These are phyloP conservation scores for Tachina fera DNA, from an alignment of 2,888 invertebrate species.

Conservation along the genomic window DNA sequence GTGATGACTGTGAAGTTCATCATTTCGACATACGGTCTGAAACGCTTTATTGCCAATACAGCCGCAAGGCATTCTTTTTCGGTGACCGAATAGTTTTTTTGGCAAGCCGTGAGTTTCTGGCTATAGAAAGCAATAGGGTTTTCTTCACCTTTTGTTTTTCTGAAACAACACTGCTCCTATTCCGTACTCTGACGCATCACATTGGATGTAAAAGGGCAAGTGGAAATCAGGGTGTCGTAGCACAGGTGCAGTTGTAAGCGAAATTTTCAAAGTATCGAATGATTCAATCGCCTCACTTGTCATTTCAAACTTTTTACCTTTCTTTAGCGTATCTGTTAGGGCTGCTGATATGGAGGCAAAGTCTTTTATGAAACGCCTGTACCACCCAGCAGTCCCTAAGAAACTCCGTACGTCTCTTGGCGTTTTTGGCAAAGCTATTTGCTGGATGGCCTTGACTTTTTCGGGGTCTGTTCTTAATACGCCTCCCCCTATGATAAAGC, in stretches of 20 bases:
- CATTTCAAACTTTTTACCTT: background rate
- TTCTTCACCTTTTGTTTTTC: background rate
- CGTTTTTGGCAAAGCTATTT: conserved; percentile 41
- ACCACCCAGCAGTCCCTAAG: conserved; percentile 14
- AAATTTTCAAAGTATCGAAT: background rate
- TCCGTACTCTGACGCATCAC: background rate
- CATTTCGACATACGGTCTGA: conserved; percentile 5
- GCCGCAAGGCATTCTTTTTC: background rate
- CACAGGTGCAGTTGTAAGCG: background rate
- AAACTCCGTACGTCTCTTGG: conserved; percentile 63
- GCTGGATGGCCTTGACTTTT: conserved; percentile 1
- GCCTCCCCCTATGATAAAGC: conserved; percentile 54
- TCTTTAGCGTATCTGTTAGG: background rate
- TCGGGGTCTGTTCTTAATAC: conserved; percentile 2
- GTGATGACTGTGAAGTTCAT: no score
- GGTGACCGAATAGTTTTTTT: background rate
- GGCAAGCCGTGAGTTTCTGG: background rate
- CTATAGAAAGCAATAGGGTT: background rate
- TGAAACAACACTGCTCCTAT: background rate
- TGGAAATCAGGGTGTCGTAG: background rate
- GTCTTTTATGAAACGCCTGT: background rate
- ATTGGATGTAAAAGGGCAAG: background rate
- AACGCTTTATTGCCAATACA: background rate
- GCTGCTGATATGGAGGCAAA: conserved; percentile 12
- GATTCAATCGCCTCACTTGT: background rate